Percentiles rank a stretch among this genome's conserved stretches.
These are phyloP conservation scores for Pseudomyrmex flavicornis DNA, from an alignment of 1,140 invertebrate species.

Conservation along the genomic window DNA sequence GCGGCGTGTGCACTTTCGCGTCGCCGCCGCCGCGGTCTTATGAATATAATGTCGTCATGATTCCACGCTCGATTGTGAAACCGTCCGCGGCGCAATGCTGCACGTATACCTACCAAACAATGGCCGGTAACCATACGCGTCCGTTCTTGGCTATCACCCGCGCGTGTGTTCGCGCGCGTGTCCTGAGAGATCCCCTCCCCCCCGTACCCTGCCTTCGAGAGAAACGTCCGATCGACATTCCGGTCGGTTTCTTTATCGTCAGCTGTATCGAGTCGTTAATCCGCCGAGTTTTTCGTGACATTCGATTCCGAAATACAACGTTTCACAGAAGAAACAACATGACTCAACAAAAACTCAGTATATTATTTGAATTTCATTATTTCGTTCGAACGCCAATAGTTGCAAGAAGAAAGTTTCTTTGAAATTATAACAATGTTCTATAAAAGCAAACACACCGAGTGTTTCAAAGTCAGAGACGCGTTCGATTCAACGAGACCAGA, in stretches of 20 bases:
- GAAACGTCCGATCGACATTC: constrained; percentile 27
- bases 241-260: neutral
- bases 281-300: constrained; percentile 9
- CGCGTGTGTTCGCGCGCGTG: constrained; percentile 33
- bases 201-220: constrained; percentile 5
- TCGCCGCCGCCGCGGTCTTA: constrained; percentile 69
- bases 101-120: constrained; percentile 74
- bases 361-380: too few species aligned
- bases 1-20: constrained; percentile 56
- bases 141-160: constrained; percentile 37
- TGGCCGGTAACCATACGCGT: constrained; percentile 59
- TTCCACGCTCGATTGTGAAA: constrained; percentile 81
- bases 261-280: neutral
- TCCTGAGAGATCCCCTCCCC: neutral
- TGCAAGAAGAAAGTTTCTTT: neutral
- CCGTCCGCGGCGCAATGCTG: constrained; percentile 68
- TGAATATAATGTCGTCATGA: constrained; percentile 81
- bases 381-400: too few species aligned
- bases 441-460: neutral
- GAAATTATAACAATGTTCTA: neutral
- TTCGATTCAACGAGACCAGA: constrained; percentile 7
- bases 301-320: neutral
- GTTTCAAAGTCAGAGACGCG: neutral
- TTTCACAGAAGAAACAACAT: too few species aligned
- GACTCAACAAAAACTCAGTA: too few species aligned